phyloP scores from a whole-genome alignment of 1,140 invertebrate species.

The Vanessa atalanta region DNA sequence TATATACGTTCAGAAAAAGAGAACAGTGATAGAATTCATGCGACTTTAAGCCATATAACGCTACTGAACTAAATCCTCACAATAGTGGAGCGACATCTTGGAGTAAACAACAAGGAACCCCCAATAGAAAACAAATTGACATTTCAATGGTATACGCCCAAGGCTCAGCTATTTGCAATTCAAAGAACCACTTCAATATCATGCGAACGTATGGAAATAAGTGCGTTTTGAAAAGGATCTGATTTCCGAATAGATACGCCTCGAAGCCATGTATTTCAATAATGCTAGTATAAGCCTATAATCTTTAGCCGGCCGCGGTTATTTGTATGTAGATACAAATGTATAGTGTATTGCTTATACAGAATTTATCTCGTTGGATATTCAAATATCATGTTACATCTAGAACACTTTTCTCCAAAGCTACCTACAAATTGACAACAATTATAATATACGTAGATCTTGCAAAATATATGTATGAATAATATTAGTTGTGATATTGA shows the following conservation, averaged over 20 bases:
- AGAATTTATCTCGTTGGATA: no score
- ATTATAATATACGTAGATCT: no score
- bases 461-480: no score
- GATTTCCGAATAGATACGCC: slow-evolving; percentile 66
- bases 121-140: slow-evolving; percentile 77
- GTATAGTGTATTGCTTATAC: neutral
- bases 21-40: neutral
- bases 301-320: neutral
- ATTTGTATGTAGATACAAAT: neutral
- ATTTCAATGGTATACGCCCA: slow-evolving; percentile 72
- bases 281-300: slow-evolving; percentile 9
- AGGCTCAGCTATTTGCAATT: slow-evolving; percentile 73
- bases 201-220: slow-evolving; percentile 74
- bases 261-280: slow-evolving; percentile 45
- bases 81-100: slow-evolving; percentile 61
- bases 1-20: neutral
- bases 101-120: slow-evolving; percentile 38
- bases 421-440: no score
- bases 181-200: slow-evolving; percentile 75
- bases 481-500: neutral
- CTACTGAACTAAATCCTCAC: slow-evolving; percentile 34
- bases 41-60: slow-evolving; percentile 32
- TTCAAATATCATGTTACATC: neutral
- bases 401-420: no score
- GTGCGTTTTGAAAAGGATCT: slow-evolving; percentile 70